These are phyloP conservation scores for Meandrina meandrites DNA, from an alignment of 92 coral and sea anemone species.

Conservation along the genomic window DNA sequence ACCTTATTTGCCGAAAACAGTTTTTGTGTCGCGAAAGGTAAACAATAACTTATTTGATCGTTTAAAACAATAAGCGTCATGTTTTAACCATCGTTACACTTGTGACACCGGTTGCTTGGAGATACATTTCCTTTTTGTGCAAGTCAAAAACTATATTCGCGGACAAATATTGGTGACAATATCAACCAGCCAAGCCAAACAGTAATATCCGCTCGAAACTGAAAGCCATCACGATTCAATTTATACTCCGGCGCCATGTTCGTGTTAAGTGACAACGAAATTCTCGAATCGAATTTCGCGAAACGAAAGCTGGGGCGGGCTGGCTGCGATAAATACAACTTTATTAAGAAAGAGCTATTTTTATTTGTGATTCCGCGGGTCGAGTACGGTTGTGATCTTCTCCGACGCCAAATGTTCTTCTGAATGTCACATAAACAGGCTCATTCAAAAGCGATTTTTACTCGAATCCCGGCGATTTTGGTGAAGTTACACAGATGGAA, in stretches of 20 bases:
- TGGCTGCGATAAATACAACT: neutral
- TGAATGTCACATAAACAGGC: conserved; percentile 17
- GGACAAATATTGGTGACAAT: conserved; percentile 38
- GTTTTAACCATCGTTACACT: conserved; percentile 1
- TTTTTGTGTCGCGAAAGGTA: conserved; percentile 19
- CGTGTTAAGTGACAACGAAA: neutral
- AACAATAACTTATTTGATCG: conserved; percentile 18
- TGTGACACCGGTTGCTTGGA: conserved; percentile 35
- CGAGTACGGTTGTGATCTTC: neutral
- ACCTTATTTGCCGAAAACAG: conserved; percentile 9
- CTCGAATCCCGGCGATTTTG: conserved; percentile 22
- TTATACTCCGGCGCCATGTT: neutral
- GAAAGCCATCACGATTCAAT: conserved; percentile 27
- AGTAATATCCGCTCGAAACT: conserved; percentile 30
- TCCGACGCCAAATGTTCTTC: neutral
- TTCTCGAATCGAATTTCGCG: neutral
- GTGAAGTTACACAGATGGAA: conserved; percentile 60
- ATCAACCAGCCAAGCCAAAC: conserved; percentile 22
- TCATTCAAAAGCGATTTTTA: neutral
- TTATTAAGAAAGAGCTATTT: conserved; percentile 11
- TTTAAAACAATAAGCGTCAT: conserved; percentile 6
- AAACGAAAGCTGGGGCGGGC: conserved; percentile 39
- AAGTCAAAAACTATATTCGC: conserved; percentile 16
- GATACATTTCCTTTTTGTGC: conserved; percentile 19
- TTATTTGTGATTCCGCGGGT: conserved; percentile 15